phyloP scores from a whole-genome alignment of 1,140 invertebrate genomes.

The Papilio machaon region DNA sequence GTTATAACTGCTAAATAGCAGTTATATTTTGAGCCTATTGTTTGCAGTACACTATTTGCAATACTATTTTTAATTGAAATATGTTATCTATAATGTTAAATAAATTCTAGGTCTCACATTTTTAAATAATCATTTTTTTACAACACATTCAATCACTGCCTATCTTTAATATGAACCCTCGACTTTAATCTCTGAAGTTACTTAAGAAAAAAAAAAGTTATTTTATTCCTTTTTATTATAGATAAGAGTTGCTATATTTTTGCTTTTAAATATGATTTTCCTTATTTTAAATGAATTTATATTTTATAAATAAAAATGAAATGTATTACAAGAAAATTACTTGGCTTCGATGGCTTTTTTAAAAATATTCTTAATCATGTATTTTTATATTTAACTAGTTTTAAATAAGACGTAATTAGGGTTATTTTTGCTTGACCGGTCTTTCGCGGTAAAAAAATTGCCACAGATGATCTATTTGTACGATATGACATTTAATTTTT shows the following conservation, averaged over 20 bases:
- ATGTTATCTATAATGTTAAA: background rate
- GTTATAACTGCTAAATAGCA: conserved; percentile 14
- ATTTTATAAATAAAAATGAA: background rate
- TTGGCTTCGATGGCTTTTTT: background rate
- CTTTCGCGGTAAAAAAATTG: conserved; percentile 26
- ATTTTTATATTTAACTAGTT: background rate
- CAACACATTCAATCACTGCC: background rate
- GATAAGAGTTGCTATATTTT: background rate
- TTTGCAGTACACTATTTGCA: background rate
- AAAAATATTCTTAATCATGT: background rate
- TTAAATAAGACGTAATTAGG: conserved; percentile 9
- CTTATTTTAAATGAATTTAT: background rate
- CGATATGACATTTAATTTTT: background rate
- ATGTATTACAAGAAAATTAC: background rate
- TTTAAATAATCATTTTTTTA: background rate
- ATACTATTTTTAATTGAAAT: background rate
- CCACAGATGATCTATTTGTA: background rate
- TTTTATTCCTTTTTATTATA: background rate
- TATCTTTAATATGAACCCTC: background rate
- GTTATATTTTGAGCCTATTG: background rate
- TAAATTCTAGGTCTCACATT: background rate
- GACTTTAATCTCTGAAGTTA: background rate
- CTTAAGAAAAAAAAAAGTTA: background rate
- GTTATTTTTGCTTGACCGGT: conserved; percentile 38
- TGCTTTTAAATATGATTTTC: background rate